A percentile compares a stretch with the other conserved stretches of the same genome.
Conservation (phyloP, 2,113 vertebrate genomes). For the Ellobius talpinus region DNA sequence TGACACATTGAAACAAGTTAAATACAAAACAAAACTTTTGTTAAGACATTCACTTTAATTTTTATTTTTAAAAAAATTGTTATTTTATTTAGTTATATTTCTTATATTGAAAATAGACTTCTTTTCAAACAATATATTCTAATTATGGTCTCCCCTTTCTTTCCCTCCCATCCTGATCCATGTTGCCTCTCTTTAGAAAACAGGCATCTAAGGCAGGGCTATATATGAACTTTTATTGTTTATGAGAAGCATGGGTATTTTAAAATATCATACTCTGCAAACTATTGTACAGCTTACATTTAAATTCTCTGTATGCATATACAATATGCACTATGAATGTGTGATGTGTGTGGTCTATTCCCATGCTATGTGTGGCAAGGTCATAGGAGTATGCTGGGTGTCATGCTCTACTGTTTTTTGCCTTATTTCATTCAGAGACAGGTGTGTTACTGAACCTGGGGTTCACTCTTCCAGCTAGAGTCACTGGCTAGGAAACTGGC, state of each 20-base stretch:
- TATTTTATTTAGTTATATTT: not conserved
- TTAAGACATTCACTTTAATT: not conserved
- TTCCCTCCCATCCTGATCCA: not conserved
- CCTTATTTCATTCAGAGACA: not conserved
- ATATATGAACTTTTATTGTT: not conserved
- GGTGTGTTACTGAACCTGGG: not conserved
- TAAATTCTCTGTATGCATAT: not conserved
- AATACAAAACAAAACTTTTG: not conserved
- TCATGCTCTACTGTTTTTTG: not conserved
- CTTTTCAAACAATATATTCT: not conserved
- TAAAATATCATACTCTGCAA: not conserved
- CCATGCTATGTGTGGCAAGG: not conserved
- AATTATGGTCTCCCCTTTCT: not conserved
- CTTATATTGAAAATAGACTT: not conserved
- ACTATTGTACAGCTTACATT: conserved; percentile 22
- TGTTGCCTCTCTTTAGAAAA: not conserved
- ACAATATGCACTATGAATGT: not conserved
- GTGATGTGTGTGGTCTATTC: not conserved
- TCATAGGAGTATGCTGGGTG: not conserved
- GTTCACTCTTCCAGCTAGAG: not conserved
- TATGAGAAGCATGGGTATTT: not conserved
- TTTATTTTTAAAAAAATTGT: not conserved
- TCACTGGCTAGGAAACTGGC: no score
- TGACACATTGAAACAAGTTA: not conserved
- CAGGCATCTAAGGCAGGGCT: not conserved